Conservation (phyloP, 2,797 vertebrate genomes). For the Pelobates cultripes region DNA sequence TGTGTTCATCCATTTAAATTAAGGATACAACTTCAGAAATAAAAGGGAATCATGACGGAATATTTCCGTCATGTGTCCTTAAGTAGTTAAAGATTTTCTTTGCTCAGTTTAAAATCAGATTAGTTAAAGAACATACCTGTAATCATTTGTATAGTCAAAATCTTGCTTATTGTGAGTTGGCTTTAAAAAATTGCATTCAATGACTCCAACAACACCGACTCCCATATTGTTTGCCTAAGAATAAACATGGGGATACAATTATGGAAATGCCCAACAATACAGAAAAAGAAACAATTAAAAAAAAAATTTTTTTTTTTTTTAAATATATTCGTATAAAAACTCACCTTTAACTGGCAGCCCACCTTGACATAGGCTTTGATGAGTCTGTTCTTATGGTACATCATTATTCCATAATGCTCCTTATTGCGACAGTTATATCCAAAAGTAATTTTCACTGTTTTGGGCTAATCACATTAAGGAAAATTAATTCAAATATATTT, state of each 20-base stretch:
- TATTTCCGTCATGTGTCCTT: no score
- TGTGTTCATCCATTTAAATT: no score
- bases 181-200: conserved; percentile 91
- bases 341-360: conserved; percentile 89
- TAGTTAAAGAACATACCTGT: conserved; percentile 77
- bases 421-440: conserved; percentile 95
- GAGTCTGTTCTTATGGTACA: conserved; percentile 96
- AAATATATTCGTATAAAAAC: no score
- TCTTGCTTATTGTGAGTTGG: conserved; percentile 97
- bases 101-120: no score
- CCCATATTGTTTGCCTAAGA: conserved; percentile 86
- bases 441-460: conserved; percentile 84
- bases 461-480: conserved; percentile 77
- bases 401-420: conserved; percentile 95
- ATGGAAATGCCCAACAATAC: no score
- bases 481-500: conserved; percentile 38
- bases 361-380: conserved; percentile 94
- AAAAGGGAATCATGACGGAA: no score
- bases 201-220: conserved; percentile 90
- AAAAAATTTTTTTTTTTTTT: no score
- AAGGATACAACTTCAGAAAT: no score
- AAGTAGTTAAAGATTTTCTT: no score
- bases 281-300: not conserved
- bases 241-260: no score
- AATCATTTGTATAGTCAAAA: conserved; percentile 91